phyloP scores from a whole-genome alignment of 2,113 vertebrate genomes.

The Hyperoodon ampullatus region DNA sequence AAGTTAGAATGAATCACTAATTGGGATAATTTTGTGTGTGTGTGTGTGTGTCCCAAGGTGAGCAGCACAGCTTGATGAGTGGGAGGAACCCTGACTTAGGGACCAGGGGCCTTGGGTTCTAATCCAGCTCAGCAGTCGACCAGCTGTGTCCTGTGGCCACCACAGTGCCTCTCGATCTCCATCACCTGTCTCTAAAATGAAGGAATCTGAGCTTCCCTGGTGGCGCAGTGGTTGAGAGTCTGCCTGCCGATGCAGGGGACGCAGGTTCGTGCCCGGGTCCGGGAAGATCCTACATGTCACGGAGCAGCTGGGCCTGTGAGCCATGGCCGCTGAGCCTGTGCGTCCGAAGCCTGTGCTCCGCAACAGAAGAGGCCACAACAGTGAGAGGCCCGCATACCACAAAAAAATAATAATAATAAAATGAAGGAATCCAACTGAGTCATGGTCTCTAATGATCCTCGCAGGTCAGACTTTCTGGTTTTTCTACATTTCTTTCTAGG shows the following conservation, averaged over 20 bases:
- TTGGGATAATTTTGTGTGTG: not conserved
- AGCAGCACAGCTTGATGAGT: not conserved
- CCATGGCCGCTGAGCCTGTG: no score
- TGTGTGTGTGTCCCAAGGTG: not conserved
- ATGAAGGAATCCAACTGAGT: not conserved
- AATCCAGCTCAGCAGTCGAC: not conserved
- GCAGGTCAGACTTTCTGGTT: not conserved
- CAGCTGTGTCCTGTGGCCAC: not conserved
- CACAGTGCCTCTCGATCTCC: no score
- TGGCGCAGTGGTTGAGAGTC: no score
- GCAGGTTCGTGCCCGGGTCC: no score
- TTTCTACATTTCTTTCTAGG: not conserved
- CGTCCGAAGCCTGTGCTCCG: no score
- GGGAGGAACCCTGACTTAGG: not conserved
- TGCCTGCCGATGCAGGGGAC: no score
- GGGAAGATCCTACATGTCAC: no score
- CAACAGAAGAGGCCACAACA: no score
- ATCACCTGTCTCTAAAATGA: not conserved
- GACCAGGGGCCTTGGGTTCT: not conserved
- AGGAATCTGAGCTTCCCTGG: not conserved
- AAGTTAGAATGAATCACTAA: not conserved
- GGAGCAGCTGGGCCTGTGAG: no score
- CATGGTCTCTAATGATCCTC: not conserved
- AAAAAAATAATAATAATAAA: not conserved
- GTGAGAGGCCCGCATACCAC: no score